Base-by-base conservation (phyloP, 1,140 invertebrate species). In the Cydia amplana region DNA sequence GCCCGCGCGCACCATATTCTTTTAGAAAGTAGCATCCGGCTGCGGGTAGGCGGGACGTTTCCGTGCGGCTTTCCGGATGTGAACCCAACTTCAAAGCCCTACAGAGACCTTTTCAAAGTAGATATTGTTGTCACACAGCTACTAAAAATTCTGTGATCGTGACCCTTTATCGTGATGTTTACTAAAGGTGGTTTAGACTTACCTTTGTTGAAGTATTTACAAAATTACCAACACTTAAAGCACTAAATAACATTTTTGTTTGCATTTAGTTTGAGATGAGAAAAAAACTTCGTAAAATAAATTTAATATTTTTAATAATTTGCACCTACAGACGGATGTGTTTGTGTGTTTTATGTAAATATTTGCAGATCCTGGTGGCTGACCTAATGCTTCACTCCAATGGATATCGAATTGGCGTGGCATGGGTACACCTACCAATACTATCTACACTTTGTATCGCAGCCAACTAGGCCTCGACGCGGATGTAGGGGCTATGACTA, bases 21-120 rank as follows among this genome's bases (percentile, higher is more conserved):
- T 92, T 92, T 92, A 92, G 90, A 92, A 92, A 92, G 90, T 90
- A 74, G 84, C 85, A 91, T 91, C 90, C 90, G 90, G 87, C 83
- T 89, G 80, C 82, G 80, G 77, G 73, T 80, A 85, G 83, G 77
- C 82, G 81, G 83, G 80, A 75, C 81, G 85, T 85, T 92, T 92
- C 90, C 88, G 89, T 82, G 76, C 75, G 74, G 83, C 32, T 70
- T 86, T 78, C 81, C 83, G 82, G 82, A 82, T 82, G 81, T 83
- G 65, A 43, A 28, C 49, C 51, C n/a, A 18, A 32, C 73, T 51
- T 74, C 16, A 67, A 55, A 85, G 79, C 77, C 79, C 83, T 85
- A 85, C 80, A 78, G 78, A 80, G 78, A 75, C 75, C 75, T 80
- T 78, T 74, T 64, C 73, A 72, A 75, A 63, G 75, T 36, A 40